Evolutionary conservation across 2,113 vertebrate genomes (phyloP).

Genomic region (Genyomyrus donnyi): DNA sequence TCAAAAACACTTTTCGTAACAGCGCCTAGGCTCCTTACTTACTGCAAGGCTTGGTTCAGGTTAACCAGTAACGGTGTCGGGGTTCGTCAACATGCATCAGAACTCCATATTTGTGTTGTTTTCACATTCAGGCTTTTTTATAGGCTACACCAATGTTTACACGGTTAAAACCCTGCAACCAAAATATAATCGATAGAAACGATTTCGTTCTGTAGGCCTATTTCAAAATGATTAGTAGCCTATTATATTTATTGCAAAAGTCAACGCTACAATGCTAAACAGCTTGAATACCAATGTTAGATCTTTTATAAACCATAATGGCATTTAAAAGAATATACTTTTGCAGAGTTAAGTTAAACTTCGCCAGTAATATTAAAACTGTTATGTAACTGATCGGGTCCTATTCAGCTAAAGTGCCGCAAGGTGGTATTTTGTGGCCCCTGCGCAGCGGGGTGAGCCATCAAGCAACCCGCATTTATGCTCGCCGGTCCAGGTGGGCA

Average conservation of each 20-base stretch:
- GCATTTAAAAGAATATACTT: background rate
- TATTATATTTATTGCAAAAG: background rate
- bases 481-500: slow-evolving; percentile 61
- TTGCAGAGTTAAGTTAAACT: background rate
- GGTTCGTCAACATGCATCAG: background rate
- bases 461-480: slow-evolving; percentile 26
- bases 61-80: background rate
- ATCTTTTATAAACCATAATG: background rate
- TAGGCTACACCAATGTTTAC: background rate
- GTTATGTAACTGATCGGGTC: background rate
- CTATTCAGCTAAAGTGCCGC: background rate
- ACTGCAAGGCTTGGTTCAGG: background rate
- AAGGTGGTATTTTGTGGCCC: background rate
- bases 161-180: background rate
- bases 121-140: background rate
- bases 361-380: background rate
- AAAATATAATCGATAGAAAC: background rate
- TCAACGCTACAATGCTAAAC: background rate
- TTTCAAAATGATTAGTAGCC: background rate
- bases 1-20: background rate
- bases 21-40: background rate
- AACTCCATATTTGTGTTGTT: background rate
- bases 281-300: background rate
- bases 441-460: slow-evolving; percentile 6
- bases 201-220: background rate